phyloP scores from a whole-genome alignment of 2,888 invertebrate genomes.

The Eupithecia centaureata region DNA sequence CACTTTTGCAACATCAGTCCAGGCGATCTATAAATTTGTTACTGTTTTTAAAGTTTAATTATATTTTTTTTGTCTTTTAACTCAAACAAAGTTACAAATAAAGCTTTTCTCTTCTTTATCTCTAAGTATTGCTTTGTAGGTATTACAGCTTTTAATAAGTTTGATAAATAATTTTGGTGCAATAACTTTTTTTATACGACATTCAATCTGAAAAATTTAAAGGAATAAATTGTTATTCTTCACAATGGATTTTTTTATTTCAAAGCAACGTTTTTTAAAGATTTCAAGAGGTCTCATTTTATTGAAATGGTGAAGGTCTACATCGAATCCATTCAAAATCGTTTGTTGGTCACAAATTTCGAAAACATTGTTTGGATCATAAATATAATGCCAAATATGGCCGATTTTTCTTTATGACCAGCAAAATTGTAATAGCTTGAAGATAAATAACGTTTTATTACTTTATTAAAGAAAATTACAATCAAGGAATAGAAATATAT shows the following conservation, averaged over 20 bases:
- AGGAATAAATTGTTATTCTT: neutral
- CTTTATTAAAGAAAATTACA: too few species aligned
- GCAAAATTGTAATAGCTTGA: too few species aligned
- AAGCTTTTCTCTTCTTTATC: too few species aligned
- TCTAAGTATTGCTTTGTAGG: too few species aligned
- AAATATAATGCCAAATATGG: constrained; percentile 56
- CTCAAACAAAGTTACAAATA: too few species aligned
- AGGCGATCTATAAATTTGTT: constrained; percentile 56
- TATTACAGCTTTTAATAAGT: constrained; percentile 31
- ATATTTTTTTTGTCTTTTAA: too few species aligned
- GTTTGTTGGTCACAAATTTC: constrained; percentile 51
- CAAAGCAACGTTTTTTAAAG: neutral
- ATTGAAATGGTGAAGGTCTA: neutral
- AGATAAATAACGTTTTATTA: too few species aligned
- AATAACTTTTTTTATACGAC: too few species aligned
- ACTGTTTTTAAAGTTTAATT: constrained; percentile 51
- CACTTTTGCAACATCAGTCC: constrained; percentile 54
- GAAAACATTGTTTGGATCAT: constrained; percentile 62
- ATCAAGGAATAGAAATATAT: too few species aligned
- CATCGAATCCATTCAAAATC: constrained; percentile 4
- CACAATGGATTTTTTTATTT: neutral
- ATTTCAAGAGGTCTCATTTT: neutral
- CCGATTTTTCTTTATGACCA: constrained; percentile 61
- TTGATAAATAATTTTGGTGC: neutral
- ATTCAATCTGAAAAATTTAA: neutral